Evolutionary conservation across 2,113 vertebrate genomes (phyloP).

Genomic region (Eclectus roratus): DNA sequence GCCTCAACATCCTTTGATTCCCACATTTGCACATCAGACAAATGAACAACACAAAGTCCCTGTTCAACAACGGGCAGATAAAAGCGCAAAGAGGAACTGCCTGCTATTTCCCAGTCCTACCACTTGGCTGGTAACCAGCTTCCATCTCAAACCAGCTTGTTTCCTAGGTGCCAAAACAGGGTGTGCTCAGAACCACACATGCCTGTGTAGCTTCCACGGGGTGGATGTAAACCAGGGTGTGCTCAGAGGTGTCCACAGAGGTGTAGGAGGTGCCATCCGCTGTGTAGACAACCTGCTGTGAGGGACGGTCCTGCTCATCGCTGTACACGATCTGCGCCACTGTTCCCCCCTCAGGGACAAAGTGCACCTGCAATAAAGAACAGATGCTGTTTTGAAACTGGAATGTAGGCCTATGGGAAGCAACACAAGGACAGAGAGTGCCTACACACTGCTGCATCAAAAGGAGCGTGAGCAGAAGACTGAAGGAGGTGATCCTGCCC

Average conservation of each 20-base stretch:
- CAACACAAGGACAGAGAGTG: neutral
- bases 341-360: conserved; percentile 83
- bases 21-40: conserved; percentile 24
- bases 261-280: conserved; percentile 93
- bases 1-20: neutral
- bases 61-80: neutral
- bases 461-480: neutral
- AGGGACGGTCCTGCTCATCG: conserved; percentile 85
- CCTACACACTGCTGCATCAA: neutral
- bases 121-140: neutral
- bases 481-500: neutral
- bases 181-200: conserved; percentile 38
- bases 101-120: neutral
- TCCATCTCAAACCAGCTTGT: neutral
- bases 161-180: neutral
- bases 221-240: conserved; percentile 97
- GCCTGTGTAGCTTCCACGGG: conserved; percentile 93
- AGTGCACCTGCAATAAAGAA: conserved; percentile 84
- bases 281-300: conserved; percentile 92
- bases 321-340: conserved; percentile 97
- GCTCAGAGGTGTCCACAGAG: conserved; percentile 93
- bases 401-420: neutral
- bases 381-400: neutral
- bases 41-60: neutral
- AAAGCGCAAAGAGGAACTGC: neutral